A percentile compares a stretch with the other conserved stretches of the same genome.
phyloP scores from a whole-genome alignment of 2,888 invertebrate species.

The Conus canariensis region DNA sequence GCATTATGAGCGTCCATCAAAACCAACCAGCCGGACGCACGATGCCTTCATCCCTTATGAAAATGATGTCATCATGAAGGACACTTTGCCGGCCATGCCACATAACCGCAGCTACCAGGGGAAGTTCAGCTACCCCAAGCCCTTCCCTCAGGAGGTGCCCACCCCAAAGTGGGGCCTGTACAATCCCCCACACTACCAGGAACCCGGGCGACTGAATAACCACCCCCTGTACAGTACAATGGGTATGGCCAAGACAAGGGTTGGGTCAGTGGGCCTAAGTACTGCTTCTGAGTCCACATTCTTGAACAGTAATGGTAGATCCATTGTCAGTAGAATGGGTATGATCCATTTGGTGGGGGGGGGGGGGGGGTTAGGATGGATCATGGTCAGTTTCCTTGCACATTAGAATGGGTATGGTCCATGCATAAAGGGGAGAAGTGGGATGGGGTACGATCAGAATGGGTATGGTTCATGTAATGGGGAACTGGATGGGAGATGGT shows the following conservation, averaged over 20 bases:
- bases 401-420: background rate
- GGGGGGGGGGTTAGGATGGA: no score
- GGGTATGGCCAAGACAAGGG: slow-evolving; percentile 56
- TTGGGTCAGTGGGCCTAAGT: slow-evolving; percentile 17
- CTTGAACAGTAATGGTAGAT: background rate
- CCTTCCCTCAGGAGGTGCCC: slow-evolving; percentile 70
- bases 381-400: background rate
- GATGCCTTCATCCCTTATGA: slow-evolving; percentile 69
- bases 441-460: background rate
- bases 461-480: background rate
- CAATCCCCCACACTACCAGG: slow-evolving; percentile 73
- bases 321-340: background rate
- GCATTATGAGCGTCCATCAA: slow-evolving; percentile 72
- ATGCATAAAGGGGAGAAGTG: background rate
- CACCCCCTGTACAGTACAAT: slow-evolving; percentile 80
- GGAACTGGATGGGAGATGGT: background rate
- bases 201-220: slow-evolving; percentile 70
- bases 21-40: slow-evolving; percentile 68
- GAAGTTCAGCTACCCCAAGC: slow-evolving; percentile 61
- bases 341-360: background rate
- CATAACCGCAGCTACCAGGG: slow-evolving; percentile 70
- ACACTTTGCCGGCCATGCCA: slow-evolving; percentile 66
- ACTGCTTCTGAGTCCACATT: slow-evolving; percentile 8
- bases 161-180: slow-evolving; percentile 76
- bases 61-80: slow-evolving; percentile 71